Conservation (phyloP, 2,797 vertebrate genomes). For the Gymnothorax javanicus region DNA sequence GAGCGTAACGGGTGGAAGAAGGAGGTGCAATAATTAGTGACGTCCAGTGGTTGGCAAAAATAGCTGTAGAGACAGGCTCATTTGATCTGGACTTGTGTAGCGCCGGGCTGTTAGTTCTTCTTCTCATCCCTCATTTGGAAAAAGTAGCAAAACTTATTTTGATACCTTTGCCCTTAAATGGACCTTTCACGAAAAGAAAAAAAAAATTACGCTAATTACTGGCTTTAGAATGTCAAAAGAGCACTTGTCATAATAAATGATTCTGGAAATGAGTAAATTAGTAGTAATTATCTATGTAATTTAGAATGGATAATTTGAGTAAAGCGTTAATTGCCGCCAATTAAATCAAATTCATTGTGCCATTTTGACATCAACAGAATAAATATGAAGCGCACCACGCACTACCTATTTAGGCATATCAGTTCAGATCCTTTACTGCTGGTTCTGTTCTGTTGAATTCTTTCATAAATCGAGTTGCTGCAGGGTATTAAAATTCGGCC, state of each 20-base stretch:
- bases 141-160: not conserved
- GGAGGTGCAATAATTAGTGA: not conserved
- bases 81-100: not conserved
- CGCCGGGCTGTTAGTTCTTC: not conserved
- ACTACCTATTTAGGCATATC: not conserved
- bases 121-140: not conserved
- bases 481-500: not conserved
- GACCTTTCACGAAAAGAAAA: not conserved
- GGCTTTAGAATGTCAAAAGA: slow-evolving; percentile 21
- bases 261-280: slow-evolving; percentile 36
- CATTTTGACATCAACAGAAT: slow-evolving; percentile 38
- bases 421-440: not conserved
- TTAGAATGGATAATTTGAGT: slow-evolving; percentile 52
- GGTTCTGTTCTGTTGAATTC: not conserved
- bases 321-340: slow-evolving; percentile 45
- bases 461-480: not conserved
- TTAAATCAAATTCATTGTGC: slow-evolving; percentile 32
- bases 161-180: not conserved
- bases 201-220: slow-evolving; percentile 14
- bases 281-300: slow-evolving; percentile 47
- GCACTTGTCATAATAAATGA: slow-evolving; percentile 29
- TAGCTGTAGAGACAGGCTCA: not conserved
- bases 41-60: not conserved
- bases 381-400: slow-evolving; percentile 7
- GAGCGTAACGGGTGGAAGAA: not conserved